Base-by-base conservation (phyloP, 2,797 vertebrate genomes). In the Florisuga fusca region DNA sequence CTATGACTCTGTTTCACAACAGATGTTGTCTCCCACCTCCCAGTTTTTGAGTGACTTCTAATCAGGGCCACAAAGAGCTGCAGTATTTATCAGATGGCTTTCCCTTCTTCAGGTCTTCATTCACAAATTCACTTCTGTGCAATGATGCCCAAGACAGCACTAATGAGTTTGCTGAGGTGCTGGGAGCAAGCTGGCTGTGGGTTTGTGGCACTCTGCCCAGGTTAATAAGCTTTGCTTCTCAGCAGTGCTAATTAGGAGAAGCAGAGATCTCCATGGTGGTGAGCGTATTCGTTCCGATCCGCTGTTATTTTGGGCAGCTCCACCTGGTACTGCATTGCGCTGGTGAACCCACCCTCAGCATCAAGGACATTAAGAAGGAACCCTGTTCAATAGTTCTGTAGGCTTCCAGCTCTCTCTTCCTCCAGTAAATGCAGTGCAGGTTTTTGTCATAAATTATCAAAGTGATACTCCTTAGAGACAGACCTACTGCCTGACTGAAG, bases 191-290 rank as follows among this genome's bases (percentile, higher is more conserved):
- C 68, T 69, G 79, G 83, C 73, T 7, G 4, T 41, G 82, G 50
- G 76, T 94, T 94, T 90, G 96, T 96, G 96, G 94, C 93, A 0
- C 48, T 79, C 34, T 95, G 95, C 95, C 96, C 92, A 10, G 87
- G 93, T 94, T 95, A 94, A 96, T 96, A 94, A 95, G 83, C 83
- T 45, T 90, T 73, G 85, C 67, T 94, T 95, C 96, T 95, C 95
- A 95, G 91, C 90, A 94, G 91, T 59, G 85, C 76, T 96, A 96
- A 96, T 94, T 96, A 95, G 87, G 59, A 1, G 7, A 94, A 94
- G 90, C 93, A 87, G 96, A 91, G 85, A 88, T 93, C 86, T 94
- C 90, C 15, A 9, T 86, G 74, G 66, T 10, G 8, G 83, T 2
- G 31, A 91, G 74, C 93, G 46, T 86, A 93, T 94, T 90, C 50